Evolutionary conservation across 2,888 invertebrate species (phyloP).

Genomic region (Bombylius major): DNA sequence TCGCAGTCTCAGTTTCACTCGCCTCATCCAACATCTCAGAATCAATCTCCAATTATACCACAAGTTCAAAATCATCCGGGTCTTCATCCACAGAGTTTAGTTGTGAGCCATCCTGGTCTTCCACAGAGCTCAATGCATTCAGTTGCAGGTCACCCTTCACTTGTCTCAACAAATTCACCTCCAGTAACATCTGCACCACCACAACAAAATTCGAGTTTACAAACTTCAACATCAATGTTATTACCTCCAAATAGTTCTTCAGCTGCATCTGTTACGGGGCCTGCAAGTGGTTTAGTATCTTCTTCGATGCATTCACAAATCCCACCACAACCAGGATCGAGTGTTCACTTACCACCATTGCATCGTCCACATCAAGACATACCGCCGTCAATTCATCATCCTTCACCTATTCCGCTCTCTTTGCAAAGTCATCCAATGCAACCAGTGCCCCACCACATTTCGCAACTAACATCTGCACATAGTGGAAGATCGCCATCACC

Average conservation of each 20-base stretch:
- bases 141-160: constrained; percentile 27
- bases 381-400: constrained; percentile 35
- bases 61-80: constrained; percentile 26
- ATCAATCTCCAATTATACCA: constrained; percentile 34
- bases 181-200: constrained; percentile 14
- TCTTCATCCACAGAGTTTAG: constrained; percentile 35
- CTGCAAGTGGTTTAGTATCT: constrained; percentile 20
- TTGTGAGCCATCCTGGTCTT: constrained; percentile 28
- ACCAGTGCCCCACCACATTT: constrained; percentile 12
- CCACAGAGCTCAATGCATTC: constrained; percentile 23
- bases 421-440: constrained; percentile 25
- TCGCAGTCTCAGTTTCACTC: constrained; percentile 31
- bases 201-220: constrained; percentile 7
- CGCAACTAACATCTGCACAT: no score
- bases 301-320: constrained; percentile 23
- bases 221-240: constrained; percentile 37
- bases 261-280: constrained; percentile 15
- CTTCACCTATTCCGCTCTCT: constrained; percentile 29
- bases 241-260: constrained; percentile 32
- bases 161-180: constrained; percentile 22
- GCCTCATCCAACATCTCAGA: constrained; percentile 20
- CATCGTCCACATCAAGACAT: constrained; percentile 36
- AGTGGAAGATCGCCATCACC: constrained; percentile 18
- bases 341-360: constrained; percentile 25
- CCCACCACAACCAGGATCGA: constrained; percentile 4